Evolutionary conservation across 2,797 vertebrate genomes (phyloP), one percentile per base, ranked within the genome.

Genomic region (Galagoides demidoff): DNA sequence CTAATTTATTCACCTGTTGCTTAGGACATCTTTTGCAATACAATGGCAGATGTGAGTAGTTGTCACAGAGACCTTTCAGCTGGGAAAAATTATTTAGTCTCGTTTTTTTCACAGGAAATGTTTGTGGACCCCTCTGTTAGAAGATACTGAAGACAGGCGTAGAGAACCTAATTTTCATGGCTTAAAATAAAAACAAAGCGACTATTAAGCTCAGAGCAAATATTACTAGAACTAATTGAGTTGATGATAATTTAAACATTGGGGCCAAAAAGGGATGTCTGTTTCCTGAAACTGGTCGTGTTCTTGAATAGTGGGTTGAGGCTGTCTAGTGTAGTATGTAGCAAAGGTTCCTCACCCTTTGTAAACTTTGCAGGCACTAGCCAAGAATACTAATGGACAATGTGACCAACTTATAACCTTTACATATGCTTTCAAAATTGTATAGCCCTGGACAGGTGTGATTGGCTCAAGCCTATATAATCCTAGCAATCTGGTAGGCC

Each of bases 381-480:
- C 57, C n/a, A 79, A 73, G 81, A 79, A 92, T 39, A 84, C 9
- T 55, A 82, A 22, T 85, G 94, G 52, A 2, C 16, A 77, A 31
- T 74, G 63, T 52, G 55, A 83, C 29, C 10, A 89, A 73, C 3
- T 84, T 66, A 76, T 3, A 71, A 25, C 8, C 17, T 94, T 89
- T 86, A 90, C 31, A 59, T 81, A n/a, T 76, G 11, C 29, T 90
- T 93, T 91, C 23, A 90, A 92, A 91, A 71, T 7, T 86, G 16
- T 85, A 39, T 71, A 55, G 7, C 5, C 61, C 12, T 88, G 23
- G 49, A 13, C 49, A 49, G 49, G 49, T 49, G 13, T 13, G 49
- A 3, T 49, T 49, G 13, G 49, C 49, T 49, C 13, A 49, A 49
- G 49, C 49, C 49, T 49, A 13, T 14, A 49, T 14, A 49, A 49